Evolutionary conservation across 2,888 invertebrate species (phyloP), one percentile per base, ranked within the genome.

Genomic region (Ariolimax columbianus): DNA sequence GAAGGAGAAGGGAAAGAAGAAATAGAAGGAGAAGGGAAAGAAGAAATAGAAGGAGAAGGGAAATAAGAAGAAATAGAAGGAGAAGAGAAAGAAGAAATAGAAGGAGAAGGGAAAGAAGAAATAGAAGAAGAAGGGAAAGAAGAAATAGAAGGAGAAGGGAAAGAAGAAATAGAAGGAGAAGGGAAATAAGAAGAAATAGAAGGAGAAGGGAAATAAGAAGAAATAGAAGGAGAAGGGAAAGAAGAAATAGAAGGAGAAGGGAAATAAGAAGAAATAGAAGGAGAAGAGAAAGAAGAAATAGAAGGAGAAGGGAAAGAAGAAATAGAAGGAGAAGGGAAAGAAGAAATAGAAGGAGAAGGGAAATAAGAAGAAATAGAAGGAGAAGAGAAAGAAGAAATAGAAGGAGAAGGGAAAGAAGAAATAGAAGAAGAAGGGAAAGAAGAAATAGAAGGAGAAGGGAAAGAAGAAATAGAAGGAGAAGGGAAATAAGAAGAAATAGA

Each of bases 261-360:
- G n/a, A n/a, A n/a, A n/a, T n/a, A n/a, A n/a, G 17, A 3, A 79
- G 66, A 63, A 40, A 66, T 36, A 79, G 66, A 66, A 40, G 66
- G 66, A 79, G 66, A 66, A n/a, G 40, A 3, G 66, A 66, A 79
- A n/a, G 66, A 66, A 79, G 40, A 38, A 40, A 63, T 36, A 79
- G 79, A n/a, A n/a, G n/a, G n/a, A n/a, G n/a, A n/a, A n/a, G n/a
- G n/a, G n/a, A n/a, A n/a, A n/a, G n/a, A n/a, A n/a, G n/a, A n/a
- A n/a, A n/a, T 36, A 26, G 23, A 23, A 77, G 55, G 30, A n/a
- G 38, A 11, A 30, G 51, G 11, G 66, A 66, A 7, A 43, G 66
- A 79, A 40, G 26, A 40, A 66, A 26, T n/a, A n/a, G n/a, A n/a
- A n/a, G n/a, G n/a, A n/a, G n/a, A n/a, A n/a, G n/a, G n/a, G n/a